Base-by-base conservation (phyloP, 92 coral and sea anemone genomes). In the Epizoanthus stellaris region DNA sequence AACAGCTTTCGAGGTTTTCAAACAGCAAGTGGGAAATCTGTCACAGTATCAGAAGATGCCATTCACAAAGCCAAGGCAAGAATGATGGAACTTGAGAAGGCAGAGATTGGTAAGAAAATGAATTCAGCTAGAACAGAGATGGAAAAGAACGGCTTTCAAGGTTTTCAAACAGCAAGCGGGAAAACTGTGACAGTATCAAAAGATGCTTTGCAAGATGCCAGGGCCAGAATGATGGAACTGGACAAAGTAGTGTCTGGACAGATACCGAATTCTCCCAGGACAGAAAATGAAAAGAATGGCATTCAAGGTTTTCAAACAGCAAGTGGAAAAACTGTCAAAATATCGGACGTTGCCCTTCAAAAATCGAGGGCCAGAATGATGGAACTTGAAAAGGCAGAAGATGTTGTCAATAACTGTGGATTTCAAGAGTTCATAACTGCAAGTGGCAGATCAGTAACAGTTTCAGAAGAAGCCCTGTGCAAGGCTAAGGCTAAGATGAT, bases 111-210 rank as follows among this genome's bases (percentile, higher is more conserved):
- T 19, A 45, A 5, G 5, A 45, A 45, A 5, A 45, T 45, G 49
- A 45, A 2, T 0, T 45, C 49, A 45, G 6, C 49, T 45, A 45
- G 49, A 45, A 7, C 49, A 45, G 49, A 45, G 6, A 3, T 4
- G 6, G 49, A 45, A 45, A 45, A 45, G 49, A 45, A 45, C 49
- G 49, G 49, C 49, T 45, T 45, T 7, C 49, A 45, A 45, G 89
- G 88, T 2, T 84, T 91, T 76, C 70, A 80, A 65, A 87, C 91
- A 3, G 90, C 90, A 11, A 87, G 91, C 64, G 92, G 91, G 12
- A 91, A 85, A 49, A 74, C 65, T 12, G 87, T 90, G 38, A 43
- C 36, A 30, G 52, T 82, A 6, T 82, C 90, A 40, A 81, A 70
- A 53, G 82, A 80, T 21, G 80, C 90, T 4, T 10, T 88, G 45